A percentile compares a stretch with the other conserved stretches of the same genome.
Conservation (phyloP, 2,113 vertebrate species). For the Rhea americana region DNA sequence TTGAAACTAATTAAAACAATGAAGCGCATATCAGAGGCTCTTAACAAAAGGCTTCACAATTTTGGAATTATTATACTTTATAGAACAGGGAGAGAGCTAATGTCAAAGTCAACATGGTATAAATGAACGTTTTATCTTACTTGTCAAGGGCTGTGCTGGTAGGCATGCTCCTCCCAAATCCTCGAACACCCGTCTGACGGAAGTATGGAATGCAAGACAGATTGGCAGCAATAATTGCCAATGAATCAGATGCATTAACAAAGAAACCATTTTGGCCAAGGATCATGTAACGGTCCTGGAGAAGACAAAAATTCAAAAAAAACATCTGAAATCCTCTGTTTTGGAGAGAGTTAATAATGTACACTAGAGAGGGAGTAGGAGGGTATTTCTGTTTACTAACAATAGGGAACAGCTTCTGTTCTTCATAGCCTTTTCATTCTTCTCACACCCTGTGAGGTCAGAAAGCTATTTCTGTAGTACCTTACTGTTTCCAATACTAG, state of each 20-base stretch:
- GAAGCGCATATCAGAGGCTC: background rate
- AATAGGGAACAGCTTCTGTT: background rate
- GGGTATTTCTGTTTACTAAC: background rate
- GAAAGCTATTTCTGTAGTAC: background rate
- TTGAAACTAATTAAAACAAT: background rate
- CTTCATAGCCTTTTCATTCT: background rate
- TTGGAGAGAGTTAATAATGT: accelerated
- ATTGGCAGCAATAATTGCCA: constrained; percentile 97
- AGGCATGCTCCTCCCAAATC: constrained; percentile 95
- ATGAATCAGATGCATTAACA: constrained; percentile 93
- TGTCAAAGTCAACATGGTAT: background rate
- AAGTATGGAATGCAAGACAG: constrained; percentile 94
- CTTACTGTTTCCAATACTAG: background rate
- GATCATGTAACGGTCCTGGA: constrained; percentile 96
- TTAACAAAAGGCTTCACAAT: background rate
- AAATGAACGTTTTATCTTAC: constrained; percentile 71
- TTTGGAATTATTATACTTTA: background rate
- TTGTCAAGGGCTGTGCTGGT: constrained; percentile 95
- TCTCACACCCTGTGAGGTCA: background rate
- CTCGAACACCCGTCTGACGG: constrained; percentile 88
- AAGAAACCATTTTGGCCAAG: constrained; percentile 96
- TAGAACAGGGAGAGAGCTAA: background rate
- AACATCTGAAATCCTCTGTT: background rate
- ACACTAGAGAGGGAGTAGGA: background rate
- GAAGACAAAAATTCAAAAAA: constrained; percentile 46